Percentiles rank a stretch among this genome's conserved stretches.
Conservation (phyloP, 2,797 vertebrate species). For the Smutsia gigantea region DNA sequence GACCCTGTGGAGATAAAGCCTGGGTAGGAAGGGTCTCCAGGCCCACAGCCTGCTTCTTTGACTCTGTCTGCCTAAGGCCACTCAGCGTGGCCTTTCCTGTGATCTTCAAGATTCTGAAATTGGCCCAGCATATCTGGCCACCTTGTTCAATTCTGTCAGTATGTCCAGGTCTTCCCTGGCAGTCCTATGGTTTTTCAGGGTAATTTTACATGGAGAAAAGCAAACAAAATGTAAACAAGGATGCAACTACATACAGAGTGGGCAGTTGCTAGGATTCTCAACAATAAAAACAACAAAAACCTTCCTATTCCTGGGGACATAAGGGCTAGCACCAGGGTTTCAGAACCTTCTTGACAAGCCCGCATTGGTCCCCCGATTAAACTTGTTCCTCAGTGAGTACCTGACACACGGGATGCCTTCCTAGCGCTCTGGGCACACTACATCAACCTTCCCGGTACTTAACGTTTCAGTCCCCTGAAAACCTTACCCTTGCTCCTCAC, state of each 20-base stretch:
- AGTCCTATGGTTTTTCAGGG: not conserved
- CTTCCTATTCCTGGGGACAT: not conserved
- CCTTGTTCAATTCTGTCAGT: not conserved
- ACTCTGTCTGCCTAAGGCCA: not conserved
- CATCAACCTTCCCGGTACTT: not conserved
- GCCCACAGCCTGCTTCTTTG: not conserved
- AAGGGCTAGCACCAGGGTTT: not conserved
- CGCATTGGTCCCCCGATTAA: not conserved
- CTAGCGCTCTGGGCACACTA: not conserved
- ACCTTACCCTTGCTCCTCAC: not conserved
- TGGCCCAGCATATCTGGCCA: not conserved
- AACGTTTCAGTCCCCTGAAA: not conserved
- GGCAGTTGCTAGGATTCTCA: not conserved
- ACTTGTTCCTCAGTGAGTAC: not conserved
- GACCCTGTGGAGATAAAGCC: not conserved
- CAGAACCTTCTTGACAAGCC: not conserved
- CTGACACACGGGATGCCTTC: not conserved
- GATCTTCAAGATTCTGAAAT: not conserved
- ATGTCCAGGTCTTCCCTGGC: not conserved
- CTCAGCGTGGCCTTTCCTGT: not conserved
- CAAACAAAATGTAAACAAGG: not conserved
- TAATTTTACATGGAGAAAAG: constrained; percentile 7
- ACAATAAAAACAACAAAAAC: not conserved
- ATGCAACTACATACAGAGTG: not conserved
- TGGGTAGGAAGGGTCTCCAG: not conserved